Evolutionary conservation across 2,888 invertebrate species (phyloP).

Genomic region (Pheosia tremula): DNA sequence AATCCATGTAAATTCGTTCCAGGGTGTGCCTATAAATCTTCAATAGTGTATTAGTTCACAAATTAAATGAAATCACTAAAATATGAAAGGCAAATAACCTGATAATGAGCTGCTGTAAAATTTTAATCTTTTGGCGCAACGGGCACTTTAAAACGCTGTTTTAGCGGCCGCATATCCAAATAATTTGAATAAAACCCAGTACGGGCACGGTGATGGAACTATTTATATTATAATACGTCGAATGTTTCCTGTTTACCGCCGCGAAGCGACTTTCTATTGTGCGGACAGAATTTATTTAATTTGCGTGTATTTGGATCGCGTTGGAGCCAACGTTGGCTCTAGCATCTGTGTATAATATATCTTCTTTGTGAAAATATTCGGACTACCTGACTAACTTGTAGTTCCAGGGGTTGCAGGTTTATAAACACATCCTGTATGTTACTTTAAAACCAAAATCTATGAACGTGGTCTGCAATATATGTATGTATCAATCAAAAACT

Average conservation of each 20-base stretch:
- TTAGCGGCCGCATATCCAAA: slow-evolving; percentile 27
- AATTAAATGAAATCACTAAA: too few species aligned
- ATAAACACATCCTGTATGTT: too few species aligned
- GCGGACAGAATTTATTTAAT: slow-evolving; percentile 35
- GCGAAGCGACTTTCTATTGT: slow-evolving; percentile 56
- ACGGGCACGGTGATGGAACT: slow-evolving; percentile 45
- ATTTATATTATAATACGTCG: slow-evolving; percentile 54
- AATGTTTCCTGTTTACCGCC: slow-evolving; percentile 45
- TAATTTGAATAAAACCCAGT: slow-evolving; percentile 54
- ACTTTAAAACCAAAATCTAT: too few species aligned
- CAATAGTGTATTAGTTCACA: too few species aligned
- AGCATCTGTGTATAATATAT: too few species aligned
- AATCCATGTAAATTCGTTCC: too few species aligned
- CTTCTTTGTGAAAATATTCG: too few species aligned
- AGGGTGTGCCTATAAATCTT: too few species aligned
- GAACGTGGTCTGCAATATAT: too few species aligned
- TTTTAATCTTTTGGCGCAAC: background rate
- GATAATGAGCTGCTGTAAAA: background rate
- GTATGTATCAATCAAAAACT: too few species aligned
- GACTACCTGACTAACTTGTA: too few species aligned
- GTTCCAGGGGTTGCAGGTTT: too few species aligned
- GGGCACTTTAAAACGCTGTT: slow-evolving; percentile 10
- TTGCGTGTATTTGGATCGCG: slow-evolving; percentile 22
- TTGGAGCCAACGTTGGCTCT: slow-evolving; percentile 14
- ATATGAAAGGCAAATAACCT: background rate